phyloP scores from a whole-genome alignment of 2,888 invertebrate species.

The Athrips mouffetella region DNA sequence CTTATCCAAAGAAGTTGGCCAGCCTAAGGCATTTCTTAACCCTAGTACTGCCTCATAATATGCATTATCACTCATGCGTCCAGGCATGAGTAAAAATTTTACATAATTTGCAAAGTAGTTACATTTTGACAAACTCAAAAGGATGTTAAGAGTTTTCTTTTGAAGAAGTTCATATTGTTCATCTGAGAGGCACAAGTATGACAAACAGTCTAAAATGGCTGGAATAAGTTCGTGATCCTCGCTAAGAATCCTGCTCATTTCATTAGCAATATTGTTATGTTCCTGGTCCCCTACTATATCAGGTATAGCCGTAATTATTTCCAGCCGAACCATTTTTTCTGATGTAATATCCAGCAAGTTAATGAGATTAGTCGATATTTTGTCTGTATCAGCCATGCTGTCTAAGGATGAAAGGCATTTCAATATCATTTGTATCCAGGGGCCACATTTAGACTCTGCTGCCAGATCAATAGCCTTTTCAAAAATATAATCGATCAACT shows the following conservation, averaged over 20 bases:
- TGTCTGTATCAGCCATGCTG: conserved; percentile 76
- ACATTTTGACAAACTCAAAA: conserved; percentile 66
- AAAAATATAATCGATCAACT: conserved; percentile 78
- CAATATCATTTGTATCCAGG: conserved; percentile 79
- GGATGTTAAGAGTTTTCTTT: conserved; percentile 76
- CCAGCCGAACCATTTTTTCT: conserved; percentile 80
- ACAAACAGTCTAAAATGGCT: conserved; percentile 82
- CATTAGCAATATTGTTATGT: conserved; percentile 79
- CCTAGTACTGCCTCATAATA: conserved; percentile 64
- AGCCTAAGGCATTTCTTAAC: conserved; percentile 71
- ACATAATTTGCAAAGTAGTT: conserved; percentile 75
- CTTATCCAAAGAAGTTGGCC: conserved; percentile 57
- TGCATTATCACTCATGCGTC: conserved; percentile 51
- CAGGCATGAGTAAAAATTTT: conserved; percentile 77
- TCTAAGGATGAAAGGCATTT: conserved; percentile 83
- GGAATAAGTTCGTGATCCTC: conserved; percentile 78
- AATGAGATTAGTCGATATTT: conserved; percentile 80
- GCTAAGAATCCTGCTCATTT: conserved; percentile 78
- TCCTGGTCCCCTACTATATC: conserved; percentile 87
- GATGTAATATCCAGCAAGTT: conserved; percentile 82
- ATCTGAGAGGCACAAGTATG: conserved; percentile 79
- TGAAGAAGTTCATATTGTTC: conserved; percentile 77
- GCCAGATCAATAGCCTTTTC: conserved; percentile 79
- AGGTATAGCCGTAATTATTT: conserved; percentile 87
- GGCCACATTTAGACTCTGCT: conserved; percentile 66